phyloP scores from a whole-genome alignment of 2,888 invertebrate species.

The Eupithecia subfuscata region DNA sequence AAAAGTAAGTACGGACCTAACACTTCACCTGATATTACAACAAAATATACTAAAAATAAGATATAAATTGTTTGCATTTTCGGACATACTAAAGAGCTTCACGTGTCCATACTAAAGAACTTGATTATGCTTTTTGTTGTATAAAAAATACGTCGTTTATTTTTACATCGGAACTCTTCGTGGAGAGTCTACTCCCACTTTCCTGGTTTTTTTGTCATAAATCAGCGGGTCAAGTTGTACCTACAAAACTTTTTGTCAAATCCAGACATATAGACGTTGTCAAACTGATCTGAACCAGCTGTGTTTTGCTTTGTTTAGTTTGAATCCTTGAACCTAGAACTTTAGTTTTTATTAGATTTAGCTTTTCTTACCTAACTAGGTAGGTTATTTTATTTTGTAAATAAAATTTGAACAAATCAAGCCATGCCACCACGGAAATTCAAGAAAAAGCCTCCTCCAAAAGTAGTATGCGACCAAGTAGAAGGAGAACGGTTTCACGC shows the following conservation, averaged over 20 bases:
- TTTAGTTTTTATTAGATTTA: not conserved
- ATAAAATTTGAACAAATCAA: not conserved
- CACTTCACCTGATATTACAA: no score
- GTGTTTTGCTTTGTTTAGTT: not conserved
- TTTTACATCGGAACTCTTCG: no score
- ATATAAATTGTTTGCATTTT: no score
- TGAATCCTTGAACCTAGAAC: not conserved
- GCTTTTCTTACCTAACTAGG: not conserved
- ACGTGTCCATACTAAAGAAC: no score
- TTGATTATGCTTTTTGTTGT: no score
- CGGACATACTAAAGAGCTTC: no score
- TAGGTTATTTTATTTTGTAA: not conserved
- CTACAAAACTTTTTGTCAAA: not conserved
- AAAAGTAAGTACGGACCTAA: no score
- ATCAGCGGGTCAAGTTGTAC: not conserved
- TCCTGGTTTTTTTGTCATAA: not conserved
- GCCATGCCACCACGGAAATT: constrained; percentile 57
- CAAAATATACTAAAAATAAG: no score
- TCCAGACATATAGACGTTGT: not conserved
- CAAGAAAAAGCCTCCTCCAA: constrained; percentile 45
- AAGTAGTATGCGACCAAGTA: constrained; percentile 56
- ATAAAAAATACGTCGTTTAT: no score
- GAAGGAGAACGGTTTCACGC: constrained; percentile 63
- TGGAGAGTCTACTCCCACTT: not conserved
- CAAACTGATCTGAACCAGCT: not conserved